phyloP scores from a whole-genome alignment of 2,888 invertebrate genomes.

The Ellobium chinense region DNA sequence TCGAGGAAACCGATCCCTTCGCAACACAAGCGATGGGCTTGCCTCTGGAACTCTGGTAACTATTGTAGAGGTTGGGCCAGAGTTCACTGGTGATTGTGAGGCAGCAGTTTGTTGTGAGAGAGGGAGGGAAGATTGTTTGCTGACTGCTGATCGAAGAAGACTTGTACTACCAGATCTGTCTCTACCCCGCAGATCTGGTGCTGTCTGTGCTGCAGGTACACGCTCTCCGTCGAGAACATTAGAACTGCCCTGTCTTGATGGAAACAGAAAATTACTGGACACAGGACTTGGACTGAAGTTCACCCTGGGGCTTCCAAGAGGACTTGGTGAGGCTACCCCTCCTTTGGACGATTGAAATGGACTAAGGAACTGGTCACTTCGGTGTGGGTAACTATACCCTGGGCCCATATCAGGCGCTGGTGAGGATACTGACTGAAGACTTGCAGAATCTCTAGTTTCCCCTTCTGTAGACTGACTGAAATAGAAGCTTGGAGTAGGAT shows the following conservation, averaged over 20 bases:
- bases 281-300: constrained; percentile 41
- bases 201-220: not conserved
- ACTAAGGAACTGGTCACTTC: constrained; percentile 34
- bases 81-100: not conserved
- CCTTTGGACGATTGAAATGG: constrained; percentile 27
- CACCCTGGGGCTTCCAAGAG: constrained; percentile 32
- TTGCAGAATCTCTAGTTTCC: constrained; percentile 22
- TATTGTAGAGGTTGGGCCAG: not conserved
- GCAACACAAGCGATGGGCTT: not conserved
- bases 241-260: not conserved
- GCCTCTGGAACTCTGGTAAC: not conserved
- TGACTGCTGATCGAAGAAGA: not conserved
- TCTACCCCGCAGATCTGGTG: not conserved
- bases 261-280: constrained; percentile 13
- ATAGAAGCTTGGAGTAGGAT: constrained; percentile 37
- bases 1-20: not conserved
- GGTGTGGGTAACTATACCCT: not conserved
- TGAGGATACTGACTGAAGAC: constrained; percentile 22
- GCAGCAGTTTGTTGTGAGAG: not conserved
- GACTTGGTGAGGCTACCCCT: constrained; percentile 18
- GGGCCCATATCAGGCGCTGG: constrained; percentile 29
- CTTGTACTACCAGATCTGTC: constrained; percentile 15
- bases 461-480: constrained; percentile 45
- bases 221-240: not conserved
- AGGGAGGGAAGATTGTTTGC: not conserved